Base-by-base conservation (phyloP, 2,113 vertebrate species). In the Zosterops pallidus region DNA sequence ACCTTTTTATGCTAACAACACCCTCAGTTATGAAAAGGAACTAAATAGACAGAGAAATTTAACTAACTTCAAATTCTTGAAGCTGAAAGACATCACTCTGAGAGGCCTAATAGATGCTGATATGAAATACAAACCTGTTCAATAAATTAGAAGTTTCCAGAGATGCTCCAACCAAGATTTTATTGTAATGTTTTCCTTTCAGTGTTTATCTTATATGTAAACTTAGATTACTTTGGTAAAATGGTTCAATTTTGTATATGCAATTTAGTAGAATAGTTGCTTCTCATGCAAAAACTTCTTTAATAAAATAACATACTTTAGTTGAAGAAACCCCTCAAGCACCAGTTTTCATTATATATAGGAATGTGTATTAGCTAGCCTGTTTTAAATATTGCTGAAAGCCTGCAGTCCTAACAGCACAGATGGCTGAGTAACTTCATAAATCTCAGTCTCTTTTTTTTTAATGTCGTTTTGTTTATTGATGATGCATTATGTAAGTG, bases 401-500 rank as follows among this genome's bases (percentile, higher is more conserved):
- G 71, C 41, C 31, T 92, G 33, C 24, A 88, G 44, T 91, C 81
- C 93, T 71, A 59, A 14, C 83, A 83, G 35, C 33, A 57, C 91
- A 97, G 96, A 92, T 94, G 94, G 94, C 49, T 56, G n/a, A 92
- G 74, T 91, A 78, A 49, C 77, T 93, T 92, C 41, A 78, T 91
- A 81, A 83, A 95, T 96, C 83, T 86, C 78, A 83, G 59, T 82
- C 70, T 28, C 39, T 62, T 44, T 86, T 68, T 74, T 62, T 96
- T 80, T 87, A 71, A 78, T 96, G 55, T 92, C 37, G 53, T 96
- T 96, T 89, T 90, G 42, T 95, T 97, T 96, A 96, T 96, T 97
- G 89, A 96, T 95, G 49, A 90, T 83, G 60, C 22, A 94, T n/a
- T 56, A 72, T 49, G 17, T 76, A 86, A 90, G 33, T 53, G 60